Conservation (phyloP, 2,797 vertebrate genomes). For the Mionectes olivaceus region DNA sequence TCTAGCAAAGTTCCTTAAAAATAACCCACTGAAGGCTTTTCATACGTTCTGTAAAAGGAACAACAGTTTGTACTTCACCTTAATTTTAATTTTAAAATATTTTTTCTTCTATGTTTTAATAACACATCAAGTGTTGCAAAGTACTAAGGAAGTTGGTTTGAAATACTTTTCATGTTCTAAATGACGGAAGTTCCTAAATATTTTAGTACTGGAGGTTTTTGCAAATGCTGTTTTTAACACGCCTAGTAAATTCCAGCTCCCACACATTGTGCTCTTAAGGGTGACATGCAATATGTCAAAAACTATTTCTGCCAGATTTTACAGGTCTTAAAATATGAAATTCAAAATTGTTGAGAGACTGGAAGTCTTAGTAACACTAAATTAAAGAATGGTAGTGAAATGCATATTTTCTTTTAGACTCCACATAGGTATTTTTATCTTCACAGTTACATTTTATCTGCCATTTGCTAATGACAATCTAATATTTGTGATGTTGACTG, state of each 20-base stretch:
- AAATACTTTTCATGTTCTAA: conserved; percentile 18
- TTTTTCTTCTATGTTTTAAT: background rate
- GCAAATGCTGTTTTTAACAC: conserved; percentile 15
- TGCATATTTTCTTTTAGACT: background rate
- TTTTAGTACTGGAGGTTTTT: conserved; percentile 50
- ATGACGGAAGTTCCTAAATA: conserved; percentile 46
- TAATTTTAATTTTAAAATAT: background rate
- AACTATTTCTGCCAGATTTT: conserved; percentile 1
- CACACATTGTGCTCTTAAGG: conserved; percentile 22
- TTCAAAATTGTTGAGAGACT: background rate
- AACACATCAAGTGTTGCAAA: background rate
- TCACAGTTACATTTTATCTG: background rate
- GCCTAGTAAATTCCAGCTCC: conserved; percentile 23
- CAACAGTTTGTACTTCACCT: background rate
- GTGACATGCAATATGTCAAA: background rate
- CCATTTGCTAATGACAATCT: background rate
- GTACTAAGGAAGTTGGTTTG: background rate
- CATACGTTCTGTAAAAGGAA: background rate
- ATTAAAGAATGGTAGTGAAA: background rate
- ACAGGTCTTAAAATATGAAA: background rate
- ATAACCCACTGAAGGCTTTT: background rate
- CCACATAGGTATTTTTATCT: background rate
- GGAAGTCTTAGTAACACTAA: background rate
- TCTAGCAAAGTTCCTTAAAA: background rate
- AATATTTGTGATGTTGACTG: background rate